Evolutionary conservation across 2,888 invertebrate species (phyloP), one percentile per base, ranked within the genome.

Genomic region (Anoplius nigerrimus): DNA sequence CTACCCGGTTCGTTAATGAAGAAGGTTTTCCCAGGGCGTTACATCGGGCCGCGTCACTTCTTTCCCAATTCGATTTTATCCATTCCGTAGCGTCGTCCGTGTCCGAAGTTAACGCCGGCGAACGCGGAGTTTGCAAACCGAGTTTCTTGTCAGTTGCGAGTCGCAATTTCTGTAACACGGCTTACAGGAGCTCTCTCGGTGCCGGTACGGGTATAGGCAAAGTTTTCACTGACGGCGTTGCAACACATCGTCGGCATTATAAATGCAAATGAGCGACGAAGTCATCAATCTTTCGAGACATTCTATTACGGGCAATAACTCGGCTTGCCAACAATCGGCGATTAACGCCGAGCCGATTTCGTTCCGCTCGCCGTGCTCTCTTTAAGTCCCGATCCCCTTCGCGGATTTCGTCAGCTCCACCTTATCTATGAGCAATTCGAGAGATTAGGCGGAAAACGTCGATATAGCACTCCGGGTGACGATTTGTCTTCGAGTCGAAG

Each of bases 101-200:
- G 69, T 65, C 66, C 64, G 34, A 75, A 78, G 78, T 75, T 78
- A 75, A 71, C 64, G 56, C 43, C 22, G 34, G 21, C 60, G 42
- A 45, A 45, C 71, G 60, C 71, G 65, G 69, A 74, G 67, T 78
- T 78, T 45, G 68, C 66, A 71, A 78, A 78, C 69, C 69, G 67
- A 66, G 69, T 78, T 78, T 70, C 72, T 74, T 46, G 24, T 48
- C 34, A 21, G 54, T 52, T 52, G 48, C 4, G 61, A 54, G 52
- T 64, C 61, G 68, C 76, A 72, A 72, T 76, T 72, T 70, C 76
- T 64, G 57, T 64, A 59, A 62, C 51, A 65, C 72, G 51, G 53
- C 60, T 54, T 59, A 66, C 61, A 67, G 68, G 66, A 66, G 64
- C 55, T 60, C 52, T 55, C 62, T 46, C 27, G 59, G 20, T 16